Evolutionary conservation across 2,797 vertebrate species (phyloP), one percentile per base, ranked within the genome.

Genomic region (Sylvilagus floridanus): DNA sequence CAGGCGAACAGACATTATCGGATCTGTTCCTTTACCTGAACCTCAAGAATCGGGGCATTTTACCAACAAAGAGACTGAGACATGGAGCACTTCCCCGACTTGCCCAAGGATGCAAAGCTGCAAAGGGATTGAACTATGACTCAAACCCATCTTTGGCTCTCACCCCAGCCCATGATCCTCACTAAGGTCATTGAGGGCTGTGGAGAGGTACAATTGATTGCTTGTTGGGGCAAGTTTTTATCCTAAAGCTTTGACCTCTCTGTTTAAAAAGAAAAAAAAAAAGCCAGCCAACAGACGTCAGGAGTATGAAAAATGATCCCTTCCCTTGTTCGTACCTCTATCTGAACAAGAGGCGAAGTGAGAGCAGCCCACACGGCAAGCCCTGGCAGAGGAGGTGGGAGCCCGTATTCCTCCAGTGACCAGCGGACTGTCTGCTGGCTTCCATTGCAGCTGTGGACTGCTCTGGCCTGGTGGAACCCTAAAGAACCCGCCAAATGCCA

Each of bases 91-190:
- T 54, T 66, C n/a, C 79, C 65, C 76, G 42, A 79, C 42, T 83
- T 69, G 54, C 57, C 35, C 1, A 9, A 52, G 77, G 62, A 42
- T 22, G 22, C 35, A 21, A n/a, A n/a, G 68, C 85, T 71, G 30
- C 28, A 69, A 10, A 65, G 3, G 1, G 17, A 42, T 12, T 75
- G 66, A 47, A 30, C 28, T 26, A 7, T 72, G 84, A 90, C 78
- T 90, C 94, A 94, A 66, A 72, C 16, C 62, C 26, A 4, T 32
- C 30, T 72, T 69, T 95, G 94, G 84, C 78, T 82, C 5, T 0
- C 21, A n/a, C 54, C 85, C 93, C 78, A 96, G 65, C 16, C 89
- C 87, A 22, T n/a, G 66, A 69, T 84, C 84, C 66, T 90, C 12
- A 3, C 68, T 42, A 28, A 83, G 75, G 79, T 81, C 65, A 4